Evolutionary conservation across 2,113 vertebrate species (phyloP).

Genomic region (Pseudolaguvia tuberculata): DNA sequence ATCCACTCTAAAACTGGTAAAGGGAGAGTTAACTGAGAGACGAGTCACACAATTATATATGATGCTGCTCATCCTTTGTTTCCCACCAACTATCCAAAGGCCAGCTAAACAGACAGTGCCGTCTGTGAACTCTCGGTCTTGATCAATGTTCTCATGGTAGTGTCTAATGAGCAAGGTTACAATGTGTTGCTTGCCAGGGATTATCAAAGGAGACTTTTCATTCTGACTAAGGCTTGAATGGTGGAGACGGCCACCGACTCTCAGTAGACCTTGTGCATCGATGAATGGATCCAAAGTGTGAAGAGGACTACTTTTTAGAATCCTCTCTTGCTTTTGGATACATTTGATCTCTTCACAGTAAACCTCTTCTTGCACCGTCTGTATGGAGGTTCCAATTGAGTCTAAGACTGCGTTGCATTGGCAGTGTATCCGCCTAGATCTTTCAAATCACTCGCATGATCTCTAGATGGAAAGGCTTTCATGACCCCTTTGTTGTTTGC

Average conservation of each 20-base stretch:
- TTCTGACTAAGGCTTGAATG: neutral
- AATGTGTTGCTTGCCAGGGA: slow-evolving; percentile 30
- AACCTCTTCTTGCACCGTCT: slow-evolving; percentile 17
- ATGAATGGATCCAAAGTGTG: slow-evolving; percentile 30
- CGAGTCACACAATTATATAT: slow-evolving; percentile 46
- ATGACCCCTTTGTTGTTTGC: too few relatives aligned
- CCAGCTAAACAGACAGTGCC: slow-evolving; percentile 36
- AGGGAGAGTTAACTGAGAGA: too few relatives aligned
- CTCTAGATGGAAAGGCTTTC: too few relatives aligned
- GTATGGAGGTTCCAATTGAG: too few relatives aligned
- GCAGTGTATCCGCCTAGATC: too few relatives aligned
- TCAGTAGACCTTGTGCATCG: slow-evolving; percentile 14
- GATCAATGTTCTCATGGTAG: slow-evolving; percentile 33
- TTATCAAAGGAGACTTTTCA: slow-evolving; percentile 32
- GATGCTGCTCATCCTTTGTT: slow-evolving; percentile 32
- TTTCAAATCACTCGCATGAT: too few relatives aligned
- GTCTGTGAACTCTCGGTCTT: slow-evolving; percentile 40
- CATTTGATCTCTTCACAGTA: too few relatives aligned
- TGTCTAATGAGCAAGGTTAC: slow-evolving; percentile 33
- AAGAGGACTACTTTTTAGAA: slow-evolving; percentile 33
- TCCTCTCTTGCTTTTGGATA: slow-evolving; percentile 12
- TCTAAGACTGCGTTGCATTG: too few relatives aligned
- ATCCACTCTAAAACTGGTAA: slow-evolving; percentile 40
- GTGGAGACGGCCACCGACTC: too few relatives aligned
- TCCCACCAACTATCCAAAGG: slow-evolving; percentile 41